Evolutionary conservation across 1,140 invertebrate species (phyloP).

Genomic region (Diorhabda elongata): DNA sequence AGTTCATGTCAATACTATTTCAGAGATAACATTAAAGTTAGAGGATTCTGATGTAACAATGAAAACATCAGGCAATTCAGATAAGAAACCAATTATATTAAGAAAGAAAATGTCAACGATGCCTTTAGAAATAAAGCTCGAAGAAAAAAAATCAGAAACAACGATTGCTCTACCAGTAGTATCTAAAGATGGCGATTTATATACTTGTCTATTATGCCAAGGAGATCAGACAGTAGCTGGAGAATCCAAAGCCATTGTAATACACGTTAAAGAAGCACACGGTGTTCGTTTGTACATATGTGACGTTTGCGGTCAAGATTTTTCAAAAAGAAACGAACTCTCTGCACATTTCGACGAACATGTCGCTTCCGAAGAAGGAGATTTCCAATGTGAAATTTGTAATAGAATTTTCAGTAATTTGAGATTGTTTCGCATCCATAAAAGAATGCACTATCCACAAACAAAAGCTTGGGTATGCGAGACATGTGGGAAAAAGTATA

Average conservation of each 20-base stretch:
- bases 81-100: constrained; percentile 35
- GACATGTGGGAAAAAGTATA: constrained; percentile 62
- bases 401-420: constrained; percentile 61
- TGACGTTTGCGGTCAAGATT: constrained; percentile 63
- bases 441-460: constrained; percentile 59
- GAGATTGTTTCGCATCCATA: constrained; percentile 59
- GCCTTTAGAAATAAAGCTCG: constrained; percentile 2
- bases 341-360: constrained; percentile 64
- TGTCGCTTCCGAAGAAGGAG: constrained; percentile 54
- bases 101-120: constrained; percentile 33
- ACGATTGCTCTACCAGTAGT: constrained; percentile 23
- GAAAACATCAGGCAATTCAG: neutral
- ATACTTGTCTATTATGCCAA: constrained; percentile 59
- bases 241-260: constrained; percentile 57
- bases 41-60: neutral
- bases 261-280: constrained; percentile 59
- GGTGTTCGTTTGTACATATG: constrained; percentile 65
- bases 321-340: constrained; percentile 59
- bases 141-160: constrained; percentile 17
- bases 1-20: too few species aligned
- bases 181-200: constrained; percentile 44
- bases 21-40: too few species aligned
- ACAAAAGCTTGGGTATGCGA: constrained; percentile 61
- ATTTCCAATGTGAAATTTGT: constrained; percentile 64
- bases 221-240: constrained; percentile 48